Conservation (phyloP, 1,140 invertebrate species). For the Sinella curviseta region DNA sequence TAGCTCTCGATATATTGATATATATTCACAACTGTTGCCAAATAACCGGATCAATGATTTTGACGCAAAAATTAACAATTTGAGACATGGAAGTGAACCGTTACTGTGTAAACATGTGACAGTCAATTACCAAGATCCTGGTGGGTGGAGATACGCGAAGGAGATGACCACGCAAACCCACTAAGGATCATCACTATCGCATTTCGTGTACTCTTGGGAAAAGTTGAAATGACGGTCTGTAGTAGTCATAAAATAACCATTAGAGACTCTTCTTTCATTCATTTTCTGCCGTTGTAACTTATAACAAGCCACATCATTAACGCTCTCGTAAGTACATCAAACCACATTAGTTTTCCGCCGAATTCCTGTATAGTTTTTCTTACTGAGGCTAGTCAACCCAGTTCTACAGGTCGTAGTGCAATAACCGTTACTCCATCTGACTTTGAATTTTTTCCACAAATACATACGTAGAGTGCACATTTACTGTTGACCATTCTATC, state of each 20-base stretch:
- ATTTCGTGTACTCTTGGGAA: not conserved
- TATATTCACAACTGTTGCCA: not conserved
- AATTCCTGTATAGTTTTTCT: too few relatives aligned
- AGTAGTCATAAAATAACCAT: constrained; percentile 7
- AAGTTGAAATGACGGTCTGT: not conserved
- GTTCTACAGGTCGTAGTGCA: not conserved
- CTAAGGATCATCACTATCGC: not conserved
- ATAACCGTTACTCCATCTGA: too few relatives aligned
- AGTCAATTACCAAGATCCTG: not conserved
- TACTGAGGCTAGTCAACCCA: not conserved
- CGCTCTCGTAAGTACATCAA: not conserved
- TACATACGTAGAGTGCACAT: too few relatives aligned
- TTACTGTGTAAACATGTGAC: not conserved
- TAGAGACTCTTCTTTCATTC: not conserved
- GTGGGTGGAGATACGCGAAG: not conserved
- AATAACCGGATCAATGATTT: not conserved
- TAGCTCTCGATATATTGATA: not conserved
- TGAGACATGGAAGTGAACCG: not conserved
- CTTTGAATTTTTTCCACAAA: too few relatives aligned
- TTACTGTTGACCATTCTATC: too few relatives aligned
- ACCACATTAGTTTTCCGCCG: too few relatives aligned
- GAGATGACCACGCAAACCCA: not conserved
- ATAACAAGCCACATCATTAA: not conserved
- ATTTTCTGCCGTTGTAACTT: not conserved
- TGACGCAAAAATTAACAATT: not conserved